phyloP scores from a whole-genome alignment of 2,888 invertebrate species.

The Lingula anatina region DNA sequence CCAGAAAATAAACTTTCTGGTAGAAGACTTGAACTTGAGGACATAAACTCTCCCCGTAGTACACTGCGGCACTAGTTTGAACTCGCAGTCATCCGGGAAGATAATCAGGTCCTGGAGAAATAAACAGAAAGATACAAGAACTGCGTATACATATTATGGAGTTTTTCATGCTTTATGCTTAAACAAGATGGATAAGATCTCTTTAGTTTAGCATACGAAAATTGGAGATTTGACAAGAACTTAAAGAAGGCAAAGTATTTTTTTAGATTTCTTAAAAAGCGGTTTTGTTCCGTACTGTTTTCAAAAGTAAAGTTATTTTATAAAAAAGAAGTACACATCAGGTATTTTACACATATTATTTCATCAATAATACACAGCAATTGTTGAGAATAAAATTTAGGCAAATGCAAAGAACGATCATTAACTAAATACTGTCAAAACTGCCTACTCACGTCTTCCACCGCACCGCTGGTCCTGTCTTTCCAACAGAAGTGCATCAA shows the following conservation, averaged over 20 bases:
- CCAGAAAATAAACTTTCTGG: constrained; percentile 95
- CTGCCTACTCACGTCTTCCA: constrained; percentile 71
- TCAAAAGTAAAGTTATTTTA: too few relatives aligned
- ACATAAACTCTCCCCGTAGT: constrained; percentile 94
- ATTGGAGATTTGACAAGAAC: too few relatives aligned
- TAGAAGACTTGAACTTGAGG: constrained; percentile 90
- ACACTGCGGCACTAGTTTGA: constrained; percentile 88
- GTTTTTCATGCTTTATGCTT: too few relatives aligned
- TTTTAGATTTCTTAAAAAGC: too few relatives aligned
- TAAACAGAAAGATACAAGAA: constrained; percentile 7
- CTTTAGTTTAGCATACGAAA: too few relatives aligned
- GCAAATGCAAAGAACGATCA: too few relatives aligned
- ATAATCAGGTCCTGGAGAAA: constrained; percentile 80
- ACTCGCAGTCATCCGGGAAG: constrained; percentile 98
- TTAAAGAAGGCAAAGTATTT: too few relatives aligned
- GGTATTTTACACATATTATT: background rate
- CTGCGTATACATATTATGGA: background rate
- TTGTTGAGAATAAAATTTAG: too few relatives aligned
- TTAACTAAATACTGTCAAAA: too few relatives aligned
- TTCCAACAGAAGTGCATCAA: constrained; percentile 99
- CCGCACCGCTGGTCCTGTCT: constrained; percentile 84
- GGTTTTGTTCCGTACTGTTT: too few relatives aligned
- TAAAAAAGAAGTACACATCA: background rate
- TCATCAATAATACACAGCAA: too few relatives aligned
- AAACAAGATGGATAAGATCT: too few relatives aligned